These are phyloP conservation scores for Cremastinae sp. DNA, from an alignment of 2,888 invertebrate species.

Conservation along the genomic window DNA sequence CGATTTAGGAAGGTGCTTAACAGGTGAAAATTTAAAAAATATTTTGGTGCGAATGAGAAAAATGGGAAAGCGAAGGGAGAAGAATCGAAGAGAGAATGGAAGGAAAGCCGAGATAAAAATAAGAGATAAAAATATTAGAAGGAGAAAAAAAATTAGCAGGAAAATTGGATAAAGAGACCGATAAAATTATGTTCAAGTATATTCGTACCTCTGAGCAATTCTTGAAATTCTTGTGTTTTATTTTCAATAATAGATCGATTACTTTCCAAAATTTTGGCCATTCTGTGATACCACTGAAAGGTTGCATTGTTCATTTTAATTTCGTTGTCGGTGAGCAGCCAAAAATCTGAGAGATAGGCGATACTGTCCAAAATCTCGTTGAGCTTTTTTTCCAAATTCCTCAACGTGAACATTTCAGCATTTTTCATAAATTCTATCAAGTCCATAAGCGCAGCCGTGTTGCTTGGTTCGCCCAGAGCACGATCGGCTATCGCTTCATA, in stretches of 20 bases:
- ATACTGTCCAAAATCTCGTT: conserved; percentile 87
- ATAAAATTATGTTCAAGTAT: no score
- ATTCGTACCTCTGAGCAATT: conserved; percentile 84
- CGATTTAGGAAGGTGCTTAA: no score
- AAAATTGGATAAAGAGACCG: no score
- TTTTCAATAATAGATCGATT: conserved; percentile 88
- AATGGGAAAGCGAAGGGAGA: no score
- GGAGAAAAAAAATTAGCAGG: no score
- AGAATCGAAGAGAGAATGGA: no score
- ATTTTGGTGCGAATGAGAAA: no score
- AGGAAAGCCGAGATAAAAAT: no score
- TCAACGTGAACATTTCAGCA: conserved; percentile 86
- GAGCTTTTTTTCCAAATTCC: conserved; percentile 89
- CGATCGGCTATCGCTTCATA: conserved; percentile 90
- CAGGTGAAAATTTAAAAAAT: no score
- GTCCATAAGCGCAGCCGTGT: conserved; percentile 93
- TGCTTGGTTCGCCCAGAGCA: conserved; percentile 88
- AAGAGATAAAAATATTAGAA: no score
- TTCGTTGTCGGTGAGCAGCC: conserved; percentile 89
- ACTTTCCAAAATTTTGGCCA: conserved; percentile 91
- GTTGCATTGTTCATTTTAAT: conserved; percentile 92
- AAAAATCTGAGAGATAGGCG: conserved; percentile 91
- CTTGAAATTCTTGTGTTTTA: conserved; percentile 93
- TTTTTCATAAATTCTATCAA: conserved; percentile 89
- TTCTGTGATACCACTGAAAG: conserved; percentile 92